Conservation (phyloP, 2,113 vertebrate genomes). For the Ictalurus punctatus region DNA sequence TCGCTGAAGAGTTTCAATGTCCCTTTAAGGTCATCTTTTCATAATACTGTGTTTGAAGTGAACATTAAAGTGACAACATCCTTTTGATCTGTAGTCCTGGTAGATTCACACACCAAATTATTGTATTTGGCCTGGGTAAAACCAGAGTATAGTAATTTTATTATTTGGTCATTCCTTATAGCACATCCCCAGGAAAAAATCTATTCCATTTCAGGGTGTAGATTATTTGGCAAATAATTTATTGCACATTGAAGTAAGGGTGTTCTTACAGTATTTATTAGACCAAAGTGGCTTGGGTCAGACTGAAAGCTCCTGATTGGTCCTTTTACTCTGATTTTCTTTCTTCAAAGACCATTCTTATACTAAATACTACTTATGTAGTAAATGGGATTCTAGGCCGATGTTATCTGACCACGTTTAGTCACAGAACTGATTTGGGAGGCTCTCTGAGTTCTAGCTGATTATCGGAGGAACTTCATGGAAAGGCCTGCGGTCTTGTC, state of each 20-base stretch:
- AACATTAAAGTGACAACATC: conserved; percentile 22
- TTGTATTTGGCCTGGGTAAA: not conserved
- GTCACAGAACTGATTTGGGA: conserved; percentile 51
- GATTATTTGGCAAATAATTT: not conserved
- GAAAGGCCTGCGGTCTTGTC: conserved; percentile 60
- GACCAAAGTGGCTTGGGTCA: not conserved
- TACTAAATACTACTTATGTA: not conserved
- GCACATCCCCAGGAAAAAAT: not conserved
- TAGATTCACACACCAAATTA: not conserved
- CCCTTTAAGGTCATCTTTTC: conserved; percentile 20
- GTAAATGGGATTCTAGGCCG: not conserved
- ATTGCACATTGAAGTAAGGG: not conserved
- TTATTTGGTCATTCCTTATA: not conserved
- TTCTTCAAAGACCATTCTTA: not conserved
- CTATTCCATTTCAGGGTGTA: not conserved
- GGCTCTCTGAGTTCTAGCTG: conserved; percentile 49
- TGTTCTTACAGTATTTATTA: not conserved
- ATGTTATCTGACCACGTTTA: conserved; percentile 43
- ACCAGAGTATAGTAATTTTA: not conserved
- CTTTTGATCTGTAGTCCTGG: conserved; percentile 20
- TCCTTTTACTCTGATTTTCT: not conserved
- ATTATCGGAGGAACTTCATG: conserved; percentile 60
- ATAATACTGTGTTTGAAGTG: conserved; percentile 24
- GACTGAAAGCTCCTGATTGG: not conserved
- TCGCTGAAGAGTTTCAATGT: not conserved